Evolutionary conservation across 2,797 vertebrate species (phyloP).

Genomic region (Kryptopterus vitreolus): DNA sequence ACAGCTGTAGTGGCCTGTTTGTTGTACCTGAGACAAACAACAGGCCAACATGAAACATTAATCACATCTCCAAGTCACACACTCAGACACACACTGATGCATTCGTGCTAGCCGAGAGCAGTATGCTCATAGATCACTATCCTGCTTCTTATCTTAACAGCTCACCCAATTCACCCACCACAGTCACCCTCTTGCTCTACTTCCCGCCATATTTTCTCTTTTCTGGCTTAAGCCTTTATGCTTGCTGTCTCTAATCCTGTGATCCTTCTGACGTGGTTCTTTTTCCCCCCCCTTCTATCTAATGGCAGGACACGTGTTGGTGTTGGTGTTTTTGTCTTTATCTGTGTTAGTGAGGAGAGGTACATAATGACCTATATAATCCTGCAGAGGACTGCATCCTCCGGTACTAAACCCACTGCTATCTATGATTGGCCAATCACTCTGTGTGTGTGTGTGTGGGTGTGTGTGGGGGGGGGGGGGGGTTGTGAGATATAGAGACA

Average conservation of each 20-base stretch:
- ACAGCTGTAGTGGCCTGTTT: slow-evolving; percentile 27
- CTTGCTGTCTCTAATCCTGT: slow-evolving; percentile 18
- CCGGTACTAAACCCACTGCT: neutral
- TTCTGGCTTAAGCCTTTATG: neutral
- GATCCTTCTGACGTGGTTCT: neutral
- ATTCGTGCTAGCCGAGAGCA: slow-evolving; percentile 1
- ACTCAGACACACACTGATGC: slow-evolving; percentile 1
- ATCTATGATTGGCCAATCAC: slow-evolving; percentile 1
- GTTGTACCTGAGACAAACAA: slow-evolving; percentile 25
- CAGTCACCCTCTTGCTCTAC: slow-evolving; percentile 31
- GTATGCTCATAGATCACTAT: slow-evolving; percentile 32
- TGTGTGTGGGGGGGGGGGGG: neutral
- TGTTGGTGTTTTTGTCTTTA: slow-evolving; percentile 12
- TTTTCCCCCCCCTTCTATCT: neutral
- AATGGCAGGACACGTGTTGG: slow-evolving; percentile 1
- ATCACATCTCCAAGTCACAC: slow-evolving; percentile 17
- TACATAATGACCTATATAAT: slow-evolving; percentile 32
- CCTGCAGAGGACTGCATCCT: slow-evolving; percentile 16
- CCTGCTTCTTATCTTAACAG: slow-evolving; percentile 28
- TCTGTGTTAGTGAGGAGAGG: slow-evolving; percentile 13
- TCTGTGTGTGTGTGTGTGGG: neutral
- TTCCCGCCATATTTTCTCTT: slow-evolving; percentile 34
- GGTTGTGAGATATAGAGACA: neutral
- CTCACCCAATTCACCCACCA: slow-evolving; percentile 14
- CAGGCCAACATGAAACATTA: slow-evolving; percentile 28